Evolutionary conservation across 2,797 vertebrate species (phyloP), one percentile per base, ranked within the genome.

Genomic region (Acropternis orthonyx): DNA sequence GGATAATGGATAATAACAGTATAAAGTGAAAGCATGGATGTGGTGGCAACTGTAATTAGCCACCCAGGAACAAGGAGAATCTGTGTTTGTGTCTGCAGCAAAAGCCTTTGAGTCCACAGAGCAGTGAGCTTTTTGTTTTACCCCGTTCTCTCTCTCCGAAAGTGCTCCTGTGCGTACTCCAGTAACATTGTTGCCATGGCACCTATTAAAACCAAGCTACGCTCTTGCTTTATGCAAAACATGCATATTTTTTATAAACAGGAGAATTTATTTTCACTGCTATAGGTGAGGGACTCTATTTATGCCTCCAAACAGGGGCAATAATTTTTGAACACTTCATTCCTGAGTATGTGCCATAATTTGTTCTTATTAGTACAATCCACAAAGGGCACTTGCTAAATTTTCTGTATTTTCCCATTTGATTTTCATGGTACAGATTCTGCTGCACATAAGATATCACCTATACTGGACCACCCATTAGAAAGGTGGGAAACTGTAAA

Each of bases 151-250:
- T 44, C 52, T 54, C 41, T 62, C 91, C 3, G 8, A 84, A 91
- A 92, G 78, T 32, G 65, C 37, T 91, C 23, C 81, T 44, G 6
- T n/a, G 51, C 39, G 27, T 66, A 82, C 43, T 61, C 89, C 83
- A 85, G 81, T 93, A 96, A 94, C 88, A 93, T 43, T 67, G 97
- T 98, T 98, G 88, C 98, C 93, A 97, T 97, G 90, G 87, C 83
- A 97, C 86, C 96, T 94, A 95, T 95, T 92, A 85, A 97, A 97
- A 89, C 73, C 94, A 81, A 97, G 95, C 95, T 93, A 95, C 44
- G 84, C 54, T 96, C 93, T 93, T 94, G 85, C 93, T 95, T 97
- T 97, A 92, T 90, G 87, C 69, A 85, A 54, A 89, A 96, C 94
- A 96, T 97, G 94, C 94, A 91, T 76, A 93, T 95, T 94, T 93